Evolutionary conservation across 1,140 invertebrate genomes (phyloP), one percentile per base, ranked within the genome.

Genomic region (Ceratoteleas bidentatus): DNA sequence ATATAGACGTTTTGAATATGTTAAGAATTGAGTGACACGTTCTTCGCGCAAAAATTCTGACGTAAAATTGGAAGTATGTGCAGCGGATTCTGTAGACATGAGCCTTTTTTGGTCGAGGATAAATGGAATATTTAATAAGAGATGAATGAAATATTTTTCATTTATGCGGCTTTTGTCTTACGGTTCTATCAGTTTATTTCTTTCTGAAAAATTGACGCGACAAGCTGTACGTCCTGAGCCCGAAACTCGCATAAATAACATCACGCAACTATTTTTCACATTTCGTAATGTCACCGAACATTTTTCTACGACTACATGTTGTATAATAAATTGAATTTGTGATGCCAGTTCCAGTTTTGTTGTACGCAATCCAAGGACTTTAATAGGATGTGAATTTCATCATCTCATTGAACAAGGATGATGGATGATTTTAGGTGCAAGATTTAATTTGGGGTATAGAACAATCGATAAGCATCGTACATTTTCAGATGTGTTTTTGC

Each of bases 1-100:
- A 76, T 68, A 81, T 68, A 81, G 79, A 81, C 66, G 66, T 81
- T 10, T 66, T 34, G 72, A 81, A 72, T 76, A 64, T 62, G 66
- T 76, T 72, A 75, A 76, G 40, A 53, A 72, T 68, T 72, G 78
- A 68, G 15, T 49, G 53, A 80, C 56, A 78, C 36, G 64, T 64
- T 78, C 45, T 8, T 65, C 58, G 58, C 49, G 60, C 38, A 77
- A 57, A 77, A 73, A 56, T 62, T 68, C 14, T 65, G 64, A 24
- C 15, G 47, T 15, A 60, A 38, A 58, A 77, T 54, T 54, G 56
- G 34, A 64, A 65, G 56, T 45, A 65, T 43, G 24, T 61, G 24
- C 47, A 32, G 24, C 36, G 47, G 47, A 43, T 53, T n/a, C 49
- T 50, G 33, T 40, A 43, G 1, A n/a, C 6, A 62, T 9, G 49